Base-by-base conservation (phyloP, 2,113 vertebrate species). In the Pungitius pungitius region DNA sequence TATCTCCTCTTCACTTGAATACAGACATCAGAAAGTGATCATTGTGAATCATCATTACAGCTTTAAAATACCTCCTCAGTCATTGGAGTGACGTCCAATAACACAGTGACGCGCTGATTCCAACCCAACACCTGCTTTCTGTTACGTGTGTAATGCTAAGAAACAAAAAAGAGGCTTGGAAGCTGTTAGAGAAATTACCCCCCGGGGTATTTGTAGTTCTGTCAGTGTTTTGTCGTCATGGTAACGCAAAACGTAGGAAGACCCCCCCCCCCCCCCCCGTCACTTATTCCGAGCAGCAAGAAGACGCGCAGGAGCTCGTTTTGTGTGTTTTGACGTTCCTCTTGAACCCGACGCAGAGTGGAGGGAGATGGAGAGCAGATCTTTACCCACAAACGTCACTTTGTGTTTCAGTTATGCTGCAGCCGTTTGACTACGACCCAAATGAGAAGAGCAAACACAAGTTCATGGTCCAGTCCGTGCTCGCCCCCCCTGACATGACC, bases 391-490 rank as follows among this genome's bases (percentile, higher is more conserved):
- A 78, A 77, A 69, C 6, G 8, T 58, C 26, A 68, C 33, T 68
- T 90, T 94, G 78, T 85, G 42, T 94, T 94, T 92, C 94, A 99
- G 98, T 99, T 92, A 99, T 99, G 98, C 94, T 99, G 86, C 98
- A 99, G 91, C 98, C 98, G 74, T 99, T 99, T 90, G 98, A 99
- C 89, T 99, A 99, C 75, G 98, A 99, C 77, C 98, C 98, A 85
- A 99, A 97, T 83, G 98, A 99, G 94, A 99, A 99, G 93, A 99
- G 97, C 95, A 99, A 99, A 94, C 98, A 99, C 95, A 99, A 99
- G 95, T 99, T 99, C 89, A 99, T 99, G 98, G 98, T 99, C 84
- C 98, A 99, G 94, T 97, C 98, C 78, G 92, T 99, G 94, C 91
- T 98, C 92, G 97, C 96, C 60, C 98, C 98, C 55, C 80, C 94